Evolutionary conservation across 2,113 vertebrate species (phyloP).

Genomic region (Lepus europaeus): DNA sequence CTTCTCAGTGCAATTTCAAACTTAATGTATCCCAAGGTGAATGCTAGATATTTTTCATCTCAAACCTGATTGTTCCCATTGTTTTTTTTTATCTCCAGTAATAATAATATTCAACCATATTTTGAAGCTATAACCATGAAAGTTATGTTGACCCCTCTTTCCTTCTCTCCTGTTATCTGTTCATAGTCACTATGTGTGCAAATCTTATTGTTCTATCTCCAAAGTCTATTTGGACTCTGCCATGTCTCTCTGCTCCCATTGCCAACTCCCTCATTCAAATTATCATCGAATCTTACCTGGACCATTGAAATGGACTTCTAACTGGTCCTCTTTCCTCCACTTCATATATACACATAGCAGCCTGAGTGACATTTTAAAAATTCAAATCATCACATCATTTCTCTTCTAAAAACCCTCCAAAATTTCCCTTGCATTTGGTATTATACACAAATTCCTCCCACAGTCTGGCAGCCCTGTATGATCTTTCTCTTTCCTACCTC

Average conservation of each 20-base stretch:
- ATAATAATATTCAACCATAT: not conserved
- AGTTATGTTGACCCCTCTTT: not conserved
- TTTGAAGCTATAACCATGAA: not conserved
- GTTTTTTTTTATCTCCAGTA: not conserved
- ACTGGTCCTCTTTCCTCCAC: not conserved
- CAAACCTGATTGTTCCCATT: not conserved
- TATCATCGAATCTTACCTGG: not conserved
- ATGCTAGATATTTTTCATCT: not conserved
- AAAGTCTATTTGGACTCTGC: not conserved
- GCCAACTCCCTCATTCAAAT: not conserved
- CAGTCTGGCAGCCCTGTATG: not conserved
- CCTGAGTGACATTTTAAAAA: not conserved
- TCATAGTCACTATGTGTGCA: not conserved
- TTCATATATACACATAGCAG: not conserved
- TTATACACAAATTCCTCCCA: not conserved
- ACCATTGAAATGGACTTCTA: not conserved
- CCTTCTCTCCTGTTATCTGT: not conserved
- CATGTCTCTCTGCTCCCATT: not conserved
- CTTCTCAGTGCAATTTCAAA: not conserved
- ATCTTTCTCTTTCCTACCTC: not conserved
- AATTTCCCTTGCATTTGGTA: not conserved
- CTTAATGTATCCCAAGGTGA: not conserved
- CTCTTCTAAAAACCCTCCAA: not conserved
- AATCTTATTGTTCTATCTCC: not conserved
- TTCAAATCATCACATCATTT: not conserved